These are phyloP conservation scores for Chironomus riparius DNA, from an alignment of 2,888 invertebrate genomes.

Conservation along the genomic window DNA sequence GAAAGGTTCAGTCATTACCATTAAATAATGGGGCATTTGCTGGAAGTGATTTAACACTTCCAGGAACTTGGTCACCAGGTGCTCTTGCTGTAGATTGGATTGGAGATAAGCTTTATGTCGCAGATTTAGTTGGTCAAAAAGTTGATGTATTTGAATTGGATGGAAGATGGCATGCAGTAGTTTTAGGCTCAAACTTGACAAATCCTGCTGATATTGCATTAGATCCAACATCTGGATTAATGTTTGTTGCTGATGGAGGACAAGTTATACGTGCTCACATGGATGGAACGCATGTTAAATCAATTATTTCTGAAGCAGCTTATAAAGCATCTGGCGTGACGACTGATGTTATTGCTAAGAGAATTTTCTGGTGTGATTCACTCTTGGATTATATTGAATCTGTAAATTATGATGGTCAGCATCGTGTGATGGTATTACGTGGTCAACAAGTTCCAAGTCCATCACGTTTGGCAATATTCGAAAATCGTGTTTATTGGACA, in stretches of 20 bases:
- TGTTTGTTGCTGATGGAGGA: conserved; percentile 79
- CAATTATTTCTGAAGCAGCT: conserved; percentile 84
- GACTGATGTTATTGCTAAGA: conserved; percentile 78
- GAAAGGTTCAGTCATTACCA: conserved; percentile 56
- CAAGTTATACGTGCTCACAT: conserved; percentile 82
- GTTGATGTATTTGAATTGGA: conserved; percentile 88
- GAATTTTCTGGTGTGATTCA: conserved; percentile 96
- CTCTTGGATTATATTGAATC: conserved; percentile 92
- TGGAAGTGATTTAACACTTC: conserved; percentile 59
- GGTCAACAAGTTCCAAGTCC: conserved; percentile 82
- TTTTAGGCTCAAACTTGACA: conserved; percentile 82
- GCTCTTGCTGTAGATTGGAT: conserved; percentile 95
- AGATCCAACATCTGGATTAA: conserved; percentile 81
- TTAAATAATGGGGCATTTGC: conserved; percentile 40
- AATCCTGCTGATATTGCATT: conserved; percentile 85
- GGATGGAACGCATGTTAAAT: conserved; percentile 79
- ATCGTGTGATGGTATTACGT: conserved; percentile 67
- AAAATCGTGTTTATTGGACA: conserved; percentile 83
- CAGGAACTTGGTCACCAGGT: conserved; percentile 82
- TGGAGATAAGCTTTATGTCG: conserved; percentile 90
- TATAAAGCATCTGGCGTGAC: conserved; percentile 89
- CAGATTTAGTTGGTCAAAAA: conserved; percentile 85
- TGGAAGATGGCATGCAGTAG: conserved; percentile 81
- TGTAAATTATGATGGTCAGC: conserved; percentile 82
- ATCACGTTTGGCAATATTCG: conserved; percentile 71